Base-by-base conservation (phyloP, 2,113 vertebrate species). In the Gavia stellata region DNA sequence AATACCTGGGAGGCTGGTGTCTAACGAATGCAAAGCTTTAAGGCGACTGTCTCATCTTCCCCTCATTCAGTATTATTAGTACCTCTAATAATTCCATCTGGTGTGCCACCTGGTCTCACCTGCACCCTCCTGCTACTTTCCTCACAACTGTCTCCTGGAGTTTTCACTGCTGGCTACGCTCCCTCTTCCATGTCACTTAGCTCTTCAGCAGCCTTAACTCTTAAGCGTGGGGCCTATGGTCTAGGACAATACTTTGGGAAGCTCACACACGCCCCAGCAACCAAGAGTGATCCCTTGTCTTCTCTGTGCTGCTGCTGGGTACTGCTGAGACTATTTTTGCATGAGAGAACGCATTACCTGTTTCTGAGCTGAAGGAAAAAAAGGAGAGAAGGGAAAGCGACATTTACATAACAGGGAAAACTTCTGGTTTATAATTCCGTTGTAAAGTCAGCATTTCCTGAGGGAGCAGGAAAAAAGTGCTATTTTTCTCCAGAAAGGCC, bases 271-370 rank as follows among this genome's bases (percentile, higher is more conserved):
- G 18, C 63, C 36, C 85, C 28, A 17, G 23, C 55, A 71, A 29
- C 38, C 63, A 62, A 7, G 0, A 2, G 36, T 4, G 1, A 42
- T 10, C 34, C 26, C 9, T 2, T 17, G 25, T 36, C n/a, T 25
- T 25, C 47, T 21, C 42, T 58, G 47, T 3, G 1, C 45, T 71
- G 53, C 78, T 61, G 42, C 31, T n/a, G 38, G 65, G 40, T 31
- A n/a, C 29, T 6, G 21, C 47, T 34, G 45, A 70, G 45, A 72
- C 19, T 31, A 65, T 29, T 74, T 10, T 31, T 71, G 56, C 59
- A 19, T 9, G 36, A 62, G 15, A n/a, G 28, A 50, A 34, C 0
- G 0, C 5, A 36, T 14, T 31, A 24, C 20, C 33, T 4, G 3
- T 33, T 45, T 24, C 52, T 66, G 28, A 67, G 52, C 7, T 13